These are phyloP conservation scores for Oreochromis mossambicus DNA, from an alignment of 2,797 vertebrate genomes.

Conservation along the genomic window DNA sequence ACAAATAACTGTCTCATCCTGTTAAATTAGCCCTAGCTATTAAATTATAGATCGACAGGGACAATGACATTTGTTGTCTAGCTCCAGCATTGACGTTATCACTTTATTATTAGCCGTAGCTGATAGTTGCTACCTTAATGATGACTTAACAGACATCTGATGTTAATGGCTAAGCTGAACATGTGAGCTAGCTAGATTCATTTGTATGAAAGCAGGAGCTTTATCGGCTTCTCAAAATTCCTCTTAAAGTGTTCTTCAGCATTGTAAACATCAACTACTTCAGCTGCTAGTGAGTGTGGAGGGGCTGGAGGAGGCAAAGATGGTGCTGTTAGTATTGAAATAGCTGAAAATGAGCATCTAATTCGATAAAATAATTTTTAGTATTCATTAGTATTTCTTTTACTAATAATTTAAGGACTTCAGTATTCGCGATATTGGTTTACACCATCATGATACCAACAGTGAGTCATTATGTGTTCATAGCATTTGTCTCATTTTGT, in stretches of 20 bases:
- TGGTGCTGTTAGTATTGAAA: neutral
- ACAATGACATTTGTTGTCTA: neutral
- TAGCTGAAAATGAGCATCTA: neutral
- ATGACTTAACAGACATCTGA: neutral
- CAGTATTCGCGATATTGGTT: neutral
- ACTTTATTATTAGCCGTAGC: neutral
- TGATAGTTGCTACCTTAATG: neutral
- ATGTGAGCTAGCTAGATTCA: neutral
- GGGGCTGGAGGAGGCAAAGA: neutral
- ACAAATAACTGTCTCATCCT: neutral
- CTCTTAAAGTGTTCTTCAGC: neutral
- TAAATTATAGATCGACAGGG: neutral
- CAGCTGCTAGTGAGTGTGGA: neutral
- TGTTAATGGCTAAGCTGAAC: neutral
- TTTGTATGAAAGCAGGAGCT: accelerated
- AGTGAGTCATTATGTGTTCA: neutral
- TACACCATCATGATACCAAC: neutral
- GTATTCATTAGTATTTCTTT: neutral
- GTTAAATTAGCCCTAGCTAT: neutral
- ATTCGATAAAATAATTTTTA: accelerated
- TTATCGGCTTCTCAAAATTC: neutral
- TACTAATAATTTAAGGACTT: neutral
- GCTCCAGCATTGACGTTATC: neutral
- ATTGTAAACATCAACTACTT: neutral
- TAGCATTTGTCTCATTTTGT: conserved; percentile 8